Conservation (phyloP, 37 sponge, comb jelly and placozoan genomes). For the Bolinopsis microptera region DNA sequence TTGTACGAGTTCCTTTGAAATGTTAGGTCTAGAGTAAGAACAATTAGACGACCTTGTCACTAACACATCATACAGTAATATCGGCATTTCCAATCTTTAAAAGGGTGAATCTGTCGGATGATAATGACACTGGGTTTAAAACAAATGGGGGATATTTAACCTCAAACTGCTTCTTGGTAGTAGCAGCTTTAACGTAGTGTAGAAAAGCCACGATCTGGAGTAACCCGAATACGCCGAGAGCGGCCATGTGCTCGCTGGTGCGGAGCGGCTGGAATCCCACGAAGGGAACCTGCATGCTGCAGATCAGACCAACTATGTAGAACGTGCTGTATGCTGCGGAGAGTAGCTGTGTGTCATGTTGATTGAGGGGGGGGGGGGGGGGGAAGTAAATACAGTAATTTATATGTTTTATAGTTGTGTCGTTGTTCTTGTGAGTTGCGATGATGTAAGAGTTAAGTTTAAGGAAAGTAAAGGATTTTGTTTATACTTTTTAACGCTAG, state of each 20-base stretch:
- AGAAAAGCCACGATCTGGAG: constrained; percentile 50
- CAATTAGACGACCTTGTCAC: too few relatives aligned
- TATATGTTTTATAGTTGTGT: not conserved
- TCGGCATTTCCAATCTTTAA: too few relatives aligned
- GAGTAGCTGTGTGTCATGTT: not conserved
- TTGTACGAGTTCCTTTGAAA: too few relatives aligned
- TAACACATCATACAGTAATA: too few relatives aligned
- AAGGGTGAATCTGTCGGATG: too few relatives aligned
- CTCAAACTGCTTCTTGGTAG: constrained; percentile 62
- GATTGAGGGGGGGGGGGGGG: not conserved
- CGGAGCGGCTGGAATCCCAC: constrained; percentile 98
- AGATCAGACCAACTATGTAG: constrained; percentile 91
- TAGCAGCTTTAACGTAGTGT: constrained; percentile 33
- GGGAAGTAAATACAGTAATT: not conserved
- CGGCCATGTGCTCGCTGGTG: constrained; percentile 99
- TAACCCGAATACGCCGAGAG: constrained; percentile 67
- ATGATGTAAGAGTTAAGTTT: not conserved
- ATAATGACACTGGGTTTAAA: too few relatives aligned
- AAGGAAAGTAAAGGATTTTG: too few relatives aligned
- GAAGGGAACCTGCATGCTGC: constrained; percentile 99
- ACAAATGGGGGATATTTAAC: too few relatives aligned
- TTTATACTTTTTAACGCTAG: too few relatives aligned
- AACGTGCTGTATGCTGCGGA: constrained; percentile 91
- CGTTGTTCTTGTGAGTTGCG: not conserved
- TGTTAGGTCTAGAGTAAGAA: too few relatives aligned